Percentiles rank a stretch among this genome's conserved stretches.
Evolutionary conservation across 2,888 invertebrate species (phyloP).

Genomic region (Nematopogon swammerdamellus): DNA sequence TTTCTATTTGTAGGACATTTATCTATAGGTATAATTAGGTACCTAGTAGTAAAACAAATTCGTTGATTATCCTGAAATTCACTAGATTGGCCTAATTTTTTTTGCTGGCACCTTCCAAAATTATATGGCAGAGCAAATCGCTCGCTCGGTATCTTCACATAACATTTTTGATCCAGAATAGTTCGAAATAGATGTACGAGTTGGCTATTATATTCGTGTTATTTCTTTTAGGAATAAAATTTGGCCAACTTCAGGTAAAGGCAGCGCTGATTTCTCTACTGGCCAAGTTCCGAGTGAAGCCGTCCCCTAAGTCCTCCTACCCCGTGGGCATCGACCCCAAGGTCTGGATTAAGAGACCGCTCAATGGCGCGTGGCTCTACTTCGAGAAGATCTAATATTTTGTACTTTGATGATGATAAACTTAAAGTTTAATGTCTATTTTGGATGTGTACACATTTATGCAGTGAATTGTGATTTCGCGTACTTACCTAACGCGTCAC

Average conservation of each 20-base stretch:
- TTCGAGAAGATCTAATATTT: slow-evolving; percentile 1
- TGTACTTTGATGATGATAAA: too few relatives aligned
- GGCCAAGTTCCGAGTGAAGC: slow-evolving; percentile 15
- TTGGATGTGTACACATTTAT: too few relatives aligned
- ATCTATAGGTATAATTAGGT: slow-evolving; percentile 4
- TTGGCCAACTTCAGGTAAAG: slow-evolving; percentile 16
- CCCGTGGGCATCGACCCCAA: slow-evolving; percentile 16
- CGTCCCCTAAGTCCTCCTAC: slow-evolving; percentile 13
- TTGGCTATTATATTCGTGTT: too few relatives aligned
- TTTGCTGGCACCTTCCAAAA: too few relatives aligned
- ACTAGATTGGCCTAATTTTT: too few relatives aligned
- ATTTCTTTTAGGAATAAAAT: slow-evolving; percentile 16
- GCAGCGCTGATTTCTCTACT: slow-evolving; percentile 14
- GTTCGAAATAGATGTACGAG: too few relatives aligned
- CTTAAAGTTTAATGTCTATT: too few relatives aligned
- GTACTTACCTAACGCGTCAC: too few relatives aligned
- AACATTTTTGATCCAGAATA: too few relatives aligned
- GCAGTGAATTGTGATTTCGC: too few relatives aligned
- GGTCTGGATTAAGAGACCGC: slow-evolving; percentile 17
- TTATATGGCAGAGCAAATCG: too few relatives aligned
- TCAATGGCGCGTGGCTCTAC: slow-evolving; percentile 6
- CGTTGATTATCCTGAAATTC: background rate
- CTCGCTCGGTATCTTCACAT: too few relatives aligned
- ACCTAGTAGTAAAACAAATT: background rate
- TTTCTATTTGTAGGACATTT: slow-evolving; percentile 6